Evolutionary conservation across 2,888 invertebrate species (phyloP).

Genomic region (Trilocha varians): DNA sequence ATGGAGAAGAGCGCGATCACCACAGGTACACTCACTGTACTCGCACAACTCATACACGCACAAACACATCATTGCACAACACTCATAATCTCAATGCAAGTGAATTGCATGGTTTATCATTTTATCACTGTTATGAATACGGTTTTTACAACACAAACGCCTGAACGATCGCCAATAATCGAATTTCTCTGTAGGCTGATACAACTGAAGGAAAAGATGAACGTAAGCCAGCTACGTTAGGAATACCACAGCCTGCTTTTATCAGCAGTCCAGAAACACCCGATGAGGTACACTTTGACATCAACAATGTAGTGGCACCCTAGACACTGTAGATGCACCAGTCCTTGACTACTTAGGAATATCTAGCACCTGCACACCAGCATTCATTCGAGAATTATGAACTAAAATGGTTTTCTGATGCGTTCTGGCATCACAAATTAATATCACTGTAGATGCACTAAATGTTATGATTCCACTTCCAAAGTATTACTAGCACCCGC

Average conservation of each 20-base stretch:
- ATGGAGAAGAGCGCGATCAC: conserved; percentile 56
- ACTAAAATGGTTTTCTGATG: no score
- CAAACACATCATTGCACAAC: conserved; percentile 15
- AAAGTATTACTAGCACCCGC: conserved; percentile 25
- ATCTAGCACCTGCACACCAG: background rate
- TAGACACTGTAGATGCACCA: conserved; percentile 27
- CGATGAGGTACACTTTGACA: conserved; percentile 43
- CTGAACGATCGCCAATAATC: conserved; percentile 58
- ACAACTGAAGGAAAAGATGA: conserved; percentile 44
- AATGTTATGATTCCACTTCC: conserved; percentile 17
- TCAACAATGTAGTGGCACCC: conserved; percentile 6
- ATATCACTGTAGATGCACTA: background rate
- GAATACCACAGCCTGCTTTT: conserved; percentile 51
- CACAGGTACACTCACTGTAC: conserved; percentile 34
- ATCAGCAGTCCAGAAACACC: conserved; percentile 44
- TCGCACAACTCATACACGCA: conserved; percentile 11
- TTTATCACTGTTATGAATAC: background rate
- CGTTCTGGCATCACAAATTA: no score
- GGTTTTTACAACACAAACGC: conserved; percentile 5
- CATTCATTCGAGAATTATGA: no score
- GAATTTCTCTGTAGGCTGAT: conserved; percentile 61
- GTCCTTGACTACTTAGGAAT: background rate
- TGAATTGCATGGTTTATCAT: conserved; percentile 15
- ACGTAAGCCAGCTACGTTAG: conserved; percentile 46
- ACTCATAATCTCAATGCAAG: conserved; percentile 8